Conservation (phyloP, 2,888 invertebrate species). For the Drosophila hamatofila region DNA sequence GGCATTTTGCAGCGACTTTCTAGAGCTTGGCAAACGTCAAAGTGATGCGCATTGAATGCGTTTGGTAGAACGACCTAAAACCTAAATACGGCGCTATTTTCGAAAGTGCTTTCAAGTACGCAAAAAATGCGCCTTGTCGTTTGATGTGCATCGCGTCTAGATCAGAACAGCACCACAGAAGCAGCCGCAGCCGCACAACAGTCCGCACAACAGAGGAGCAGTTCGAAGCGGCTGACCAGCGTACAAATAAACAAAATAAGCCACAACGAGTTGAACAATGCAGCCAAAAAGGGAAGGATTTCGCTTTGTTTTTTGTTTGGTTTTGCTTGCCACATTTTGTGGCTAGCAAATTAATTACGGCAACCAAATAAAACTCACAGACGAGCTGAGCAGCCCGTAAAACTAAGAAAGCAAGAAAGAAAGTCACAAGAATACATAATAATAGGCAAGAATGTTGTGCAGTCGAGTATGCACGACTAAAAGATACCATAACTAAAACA, state of each 20-base stretch:
- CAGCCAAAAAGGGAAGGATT: constrained; percentile 49
- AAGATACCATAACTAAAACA: background rate
- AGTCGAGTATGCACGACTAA: constrained; percentile 6
- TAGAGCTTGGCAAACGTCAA: constrained; percentile 71
- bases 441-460: constrained; percentile 5
- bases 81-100: constrained; percentile 77
- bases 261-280: constrained; percentile 51
- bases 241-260: constrained; percentile 57
- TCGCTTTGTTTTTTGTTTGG: constrained; percentile 23
- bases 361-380: constrained; percentile 38
- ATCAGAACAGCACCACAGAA: constrained; percentile 31
- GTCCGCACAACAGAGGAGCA: background rate
- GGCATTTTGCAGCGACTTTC: constrained; percentile 49
- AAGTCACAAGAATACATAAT: constrained; percentile 53
- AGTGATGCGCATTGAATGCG: constrained; percentile 72
- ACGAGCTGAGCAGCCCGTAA: constrained; percentile 39
- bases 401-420: constrained; percentile 43
- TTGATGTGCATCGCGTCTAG: constrained; percentile 53
- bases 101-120: constrained; percentile 67
- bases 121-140: constrained; percentile 66
- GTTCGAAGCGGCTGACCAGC: constrained; percentile 47
- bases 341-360: constrained; percentile 65
- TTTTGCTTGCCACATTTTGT: constrained; percentile 36
- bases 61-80: constrained; percentile 71
- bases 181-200: background rate